Evolutionary conservation across 1,140 invertebrate species (phyloP).

Genomic region (Temnothorax longispinosus): DNA sequence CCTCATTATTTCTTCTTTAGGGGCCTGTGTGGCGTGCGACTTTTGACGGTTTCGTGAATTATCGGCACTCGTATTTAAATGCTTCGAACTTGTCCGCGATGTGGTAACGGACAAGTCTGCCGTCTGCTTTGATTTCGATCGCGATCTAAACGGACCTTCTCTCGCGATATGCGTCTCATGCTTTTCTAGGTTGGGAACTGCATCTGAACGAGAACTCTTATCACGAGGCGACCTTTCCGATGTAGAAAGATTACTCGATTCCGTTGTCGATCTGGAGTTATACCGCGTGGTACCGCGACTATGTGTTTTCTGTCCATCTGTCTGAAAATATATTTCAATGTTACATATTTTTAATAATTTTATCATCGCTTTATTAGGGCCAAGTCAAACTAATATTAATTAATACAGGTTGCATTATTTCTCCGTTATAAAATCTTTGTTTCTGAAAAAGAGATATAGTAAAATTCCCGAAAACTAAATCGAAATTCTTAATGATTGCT

Average conservation of each 20-base stretch:
- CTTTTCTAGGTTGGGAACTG: neutral
- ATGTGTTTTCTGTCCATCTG: constrained; percentile 71
- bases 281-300: constrained; percentile 76
- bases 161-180: constrained; percentile 2
- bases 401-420: neutral
- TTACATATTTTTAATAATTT: constrained; percentile 13
- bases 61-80: neutral
- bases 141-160: constrained; percentile 9
- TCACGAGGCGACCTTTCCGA: neutral
- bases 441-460: neutral
- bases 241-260: constrained; percentile 61
- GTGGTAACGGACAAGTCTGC: neutral
- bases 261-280: constrained; percentile 70
- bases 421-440: neutral
- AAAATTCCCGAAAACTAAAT: neutral
- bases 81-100: neutral
- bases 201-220: constrained; percentile 15
- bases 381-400: neutral
- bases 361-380: neutral
- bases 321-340: constrained; percentile 69
- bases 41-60: constrained; percentile 27
- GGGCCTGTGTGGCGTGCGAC: neutral
- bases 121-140: constrained; percentile 1
- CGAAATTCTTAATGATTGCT: neutral
- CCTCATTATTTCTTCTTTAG: neutral